Evolutionary conservation across 2,113 vertebrate genomes (phyloP).

Genomic region (Bombycilla garrulus): DNA sequence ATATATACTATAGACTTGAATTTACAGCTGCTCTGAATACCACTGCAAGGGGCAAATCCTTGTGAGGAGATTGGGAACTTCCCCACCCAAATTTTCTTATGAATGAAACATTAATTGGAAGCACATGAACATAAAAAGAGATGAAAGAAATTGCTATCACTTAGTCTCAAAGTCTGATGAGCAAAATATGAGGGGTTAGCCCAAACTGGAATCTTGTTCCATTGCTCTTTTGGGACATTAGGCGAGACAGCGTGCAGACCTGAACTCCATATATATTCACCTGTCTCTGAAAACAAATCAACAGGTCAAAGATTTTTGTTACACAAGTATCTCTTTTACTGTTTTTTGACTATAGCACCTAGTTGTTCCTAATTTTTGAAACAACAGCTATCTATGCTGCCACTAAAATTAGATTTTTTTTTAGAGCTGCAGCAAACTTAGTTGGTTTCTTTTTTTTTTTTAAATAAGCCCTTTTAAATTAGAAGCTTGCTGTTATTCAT

Average conservation of each 20-base stretch:
- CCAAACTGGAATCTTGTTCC: not conserved
- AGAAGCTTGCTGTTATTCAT: constrained; percentile 17
- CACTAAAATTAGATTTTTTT: not conserved
- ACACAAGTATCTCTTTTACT: not conserved
- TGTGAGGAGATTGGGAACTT: not conserved
- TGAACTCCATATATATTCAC: not conserved
- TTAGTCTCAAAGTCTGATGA: not conserved
- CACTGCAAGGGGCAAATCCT: not conserved
- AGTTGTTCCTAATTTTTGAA: not conserved
- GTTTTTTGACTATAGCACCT: not conserved
- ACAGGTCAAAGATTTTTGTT: not conserved
- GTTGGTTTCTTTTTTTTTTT: not conserved
- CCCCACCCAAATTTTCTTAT: too few species aligned
- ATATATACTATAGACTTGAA: not conserved
- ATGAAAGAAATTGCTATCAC: not conserved
- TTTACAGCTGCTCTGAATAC: constrained; percentile 17
- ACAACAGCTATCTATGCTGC: not conserved
- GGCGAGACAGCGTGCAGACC: not conserved
- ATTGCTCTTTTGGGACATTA: not conserved
- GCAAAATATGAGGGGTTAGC: not conserved
- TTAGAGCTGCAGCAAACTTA: not conserved
- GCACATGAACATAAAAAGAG: not conserved
- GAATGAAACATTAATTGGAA: constrained; percentile 34
- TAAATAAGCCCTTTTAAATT: constrained; percentile 7
- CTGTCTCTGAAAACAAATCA: not conserved